Percentiles rank a stretch among this genome's conserved stretches.
phyloP scores from a whole-genome alignment of 2,113 vertebrate species.

The Coreoperca whiteheadi region DNA sequence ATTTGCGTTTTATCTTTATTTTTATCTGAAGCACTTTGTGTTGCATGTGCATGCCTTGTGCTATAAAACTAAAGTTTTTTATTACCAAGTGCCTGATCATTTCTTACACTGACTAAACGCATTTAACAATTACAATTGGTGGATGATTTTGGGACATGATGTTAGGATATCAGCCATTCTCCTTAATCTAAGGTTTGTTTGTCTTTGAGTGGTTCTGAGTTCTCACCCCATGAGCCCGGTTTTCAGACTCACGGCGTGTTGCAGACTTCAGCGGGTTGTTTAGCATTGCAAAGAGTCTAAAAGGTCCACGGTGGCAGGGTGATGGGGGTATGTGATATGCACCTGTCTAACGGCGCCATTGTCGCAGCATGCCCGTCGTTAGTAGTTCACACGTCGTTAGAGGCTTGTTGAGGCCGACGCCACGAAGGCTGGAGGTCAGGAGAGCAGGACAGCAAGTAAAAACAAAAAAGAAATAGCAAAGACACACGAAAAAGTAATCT shows the following conservation, averaged over 20 bases:
- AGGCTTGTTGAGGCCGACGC: constrained; percentile 79
- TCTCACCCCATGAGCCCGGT: too few species aligned
- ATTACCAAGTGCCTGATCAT: neutral
- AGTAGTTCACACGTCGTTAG: constrained; percentile 79
- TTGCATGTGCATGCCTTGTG: too few species aligned
- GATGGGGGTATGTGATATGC: constrained; percentile 43
- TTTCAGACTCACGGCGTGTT: too few species aligned
- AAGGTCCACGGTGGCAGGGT: constrained; percentile 16
- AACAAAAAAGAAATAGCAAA: constrained; percentile 67
- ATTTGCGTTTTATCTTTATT: neutral
- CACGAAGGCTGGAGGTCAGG: constrained; percentile 79
- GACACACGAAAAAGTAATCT: constrained; percentile 68
- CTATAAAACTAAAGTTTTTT: neutral
- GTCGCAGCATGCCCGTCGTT: constrained; percentile 72
- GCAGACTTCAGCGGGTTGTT: constrained; percentile 42
- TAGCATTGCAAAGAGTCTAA: constrained; percentile 57
- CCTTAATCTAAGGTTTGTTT: neutral
- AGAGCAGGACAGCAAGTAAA: constrained; percentile 70
- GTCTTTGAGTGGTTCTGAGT: neutral
- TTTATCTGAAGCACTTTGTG: neutral
- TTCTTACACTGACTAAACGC: neutral
- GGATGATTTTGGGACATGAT: neutral
- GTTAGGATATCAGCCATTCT: neutral
- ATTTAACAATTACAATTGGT: neutral
- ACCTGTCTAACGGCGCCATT: constrained; percentile 80